phyloP scores from a whole-genome alignment of 2,797 vertebrate species.

The Malacoctenus gilli region DNA sequence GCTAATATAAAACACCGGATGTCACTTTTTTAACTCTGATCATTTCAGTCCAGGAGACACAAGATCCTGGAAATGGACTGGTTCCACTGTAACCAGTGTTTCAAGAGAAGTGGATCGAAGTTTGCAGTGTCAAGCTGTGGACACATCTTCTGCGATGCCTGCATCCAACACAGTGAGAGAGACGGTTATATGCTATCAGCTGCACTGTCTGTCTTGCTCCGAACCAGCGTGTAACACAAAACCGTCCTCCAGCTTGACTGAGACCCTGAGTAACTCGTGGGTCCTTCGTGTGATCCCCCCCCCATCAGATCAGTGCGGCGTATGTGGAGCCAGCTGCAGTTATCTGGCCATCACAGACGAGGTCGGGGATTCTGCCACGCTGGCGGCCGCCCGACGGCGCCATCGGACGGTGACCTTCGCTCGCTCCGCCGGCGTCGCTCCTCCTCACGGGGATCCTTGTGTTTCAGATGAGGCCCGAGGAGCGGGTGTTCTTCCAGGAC shows the following conservation, averaged over 20 bases:
- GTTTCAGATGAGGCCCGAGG: slow-evolving; percentile 86
- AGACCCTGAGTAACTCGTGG: no score
- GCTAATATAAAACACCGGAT: no score
- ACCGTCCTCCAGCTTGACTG: no score
- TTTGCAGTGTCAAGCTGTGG: slow-evolving; percentile 88
- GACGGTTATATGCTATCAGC: no score
- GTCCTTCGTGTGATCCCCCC: slow-evolving; percentile 4
- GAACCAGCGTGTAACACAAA: no score
- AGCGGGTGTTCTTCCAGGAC: slow-evolving; percentile 87
- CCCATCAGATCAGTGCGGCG: slow-evolving; percentile 82
- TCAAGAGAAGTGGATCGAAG: slow-evolving; percentile 70
- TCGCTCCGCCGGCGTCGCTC: not conserved
- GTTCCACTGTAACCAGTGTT: slow-evolving; percentile 91
- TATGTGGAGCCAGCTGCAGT: slow-evolving; percentile 84
- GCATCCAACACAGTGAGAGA: slow-evolving; percentile 81
- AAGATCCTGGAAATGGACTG: slow-evolving; percentile 83
- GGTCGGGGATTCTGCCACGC: slow-evolving; percentile 67
- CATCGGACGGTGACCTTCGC: not conserved
- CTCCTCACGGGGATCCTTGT: slow-evolving; percentile 6
- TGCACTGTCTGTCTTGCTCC: not conserved
- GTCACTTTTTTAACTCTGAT: not conserved
- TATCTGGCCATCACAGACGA: slow-evolving; percentile 86
- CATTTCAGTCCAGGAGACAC: slow-evolving; percentile 11
- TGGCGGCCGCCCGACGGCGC: not conserved
- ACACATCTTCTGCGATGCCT: slow-evolving; percentile 87